Base-by-base conservation (phyloP, 2,888 invertebrate species). In the Plagodis pulveraria region DNA sequence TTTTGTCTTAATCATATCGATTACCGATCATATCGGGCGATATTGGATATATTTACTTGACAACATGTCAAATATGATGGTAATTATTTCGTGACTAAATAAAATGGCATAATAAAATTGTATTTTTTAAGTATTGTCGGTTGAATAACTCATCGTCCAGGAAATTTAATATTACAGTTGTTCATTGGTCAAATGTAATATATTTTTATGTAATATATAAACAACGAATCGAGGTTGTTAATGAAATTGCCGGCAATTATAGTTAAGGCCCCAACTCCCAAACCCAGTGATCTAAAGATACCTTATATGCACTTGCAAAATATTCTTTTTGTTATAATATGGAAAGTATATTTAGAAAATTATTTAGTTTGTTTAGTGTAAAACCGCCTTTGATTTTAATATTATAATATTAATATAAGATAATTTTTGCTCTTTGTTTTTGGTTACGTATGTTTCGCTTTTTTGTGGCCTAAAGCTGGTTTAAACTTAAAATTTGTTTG, bases 201-300 rank as follows among this genome's bases (percentile, higher is more conserved):
- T 64, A 67, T 69, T 63, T 68, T 65, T 57, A 53, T 62, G 53
- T 62, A 58, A 45, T 66, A 65, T 66, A 56, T 63, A 77, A 76
- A 87, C 87, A 87, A 87, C 87, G 88, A 88, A 87, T 84, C 64
- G 54, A 78, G 82, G 84, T 87, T 84, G 83, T 86, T 80, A 77
- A 72, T 67, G 69, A 76, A 71, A 22, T 22, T 22, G 72, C 71
- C 78, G 78, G 77, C 76, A 79, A 81, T 72, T 73, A 52, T 50
- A 54, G 68, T 57, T 40, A 40, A 10, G 40, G 10, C 9, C 40
- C 65, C 58, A 66, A 66, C 69, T 66, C 69, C 69, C 65, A 58
- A 62, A 73, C 74, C 79, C 84, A 80, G 83, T 83, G 80, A 76
- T 67, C 59, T 68, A 73, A 72, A 59, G 65, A 64, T 64, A 72